phyloP scores from a whole-genome alignment of 2,888 invertebrate species.

The Megaustenia siamemsis region DNA sequence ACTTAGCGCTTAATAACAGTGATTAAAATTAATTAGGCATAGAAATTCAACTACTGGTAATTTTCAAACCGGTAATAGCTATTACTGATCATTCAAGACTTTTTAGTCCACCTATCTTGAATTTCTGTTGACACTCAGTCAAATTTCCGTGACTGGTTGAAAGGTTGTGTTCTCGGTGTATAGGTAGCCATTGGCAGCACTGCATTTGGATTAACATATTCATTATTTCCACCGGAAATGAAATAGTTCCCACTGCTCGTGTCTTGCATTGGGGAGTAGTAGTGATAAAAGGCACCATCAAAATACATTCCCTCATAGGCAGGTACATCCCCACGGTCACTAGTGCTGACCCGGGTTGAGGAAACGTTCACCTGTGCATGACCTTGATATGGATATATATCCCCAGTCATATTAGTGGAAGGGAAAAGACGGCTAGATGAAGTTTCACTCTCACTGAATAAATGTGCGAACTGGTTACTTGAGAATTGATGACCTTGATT shows the following conservation, averaged over 20 bases:
- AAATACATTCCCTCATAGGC: constrained; percentile 29
- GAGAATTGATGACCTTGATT: constrained; percentile 12
- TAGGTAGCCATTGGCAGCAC: constrained; percentile 44
- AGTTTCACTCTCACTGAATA: constrained; percentile 34
- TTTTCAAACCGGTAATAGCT: constrained; percentile 5
- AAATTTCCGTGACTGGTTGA: constrained; percentile 6
- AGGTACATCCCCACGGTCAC: neutral
- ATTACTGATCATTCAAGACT: neutral
- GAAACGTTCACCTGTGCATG: constrained; percentile 35
- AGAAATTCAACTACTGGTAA: constrained; percentile 1
- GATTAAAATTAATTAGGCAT: neutral
- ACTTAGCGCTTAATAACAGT: neutral
- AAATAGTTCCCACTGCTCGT: constrained; percentile 33
- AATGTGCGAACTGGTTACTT: constrained; percentile 37
- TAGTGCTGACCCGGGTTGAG: neutral
- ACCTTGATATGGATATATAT: constrained; percentile 23
- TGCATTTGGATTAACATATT: constrained; percentile 52
- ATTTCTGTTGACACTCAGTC: constrained; percentile 2
- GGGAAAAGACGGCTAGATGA: constrained; percentile 34
- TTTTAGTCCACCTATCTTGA: neutral
- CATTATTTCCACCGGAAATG: neutral
- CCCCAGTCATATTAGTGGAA: constrained; percentile 4
- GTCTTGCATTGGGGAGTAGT: constrained; percentile 45
- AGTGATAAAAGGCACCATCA: constrained; percentile 47
- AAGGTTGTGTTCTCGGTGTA: constrained; percentile 15